Evolutionary conservation across 2,113 vertebrate genomes (phyloP), one percentile per base, ranked within the genome.

Genomic region (Brienomyrus brachyistius): DNA sequence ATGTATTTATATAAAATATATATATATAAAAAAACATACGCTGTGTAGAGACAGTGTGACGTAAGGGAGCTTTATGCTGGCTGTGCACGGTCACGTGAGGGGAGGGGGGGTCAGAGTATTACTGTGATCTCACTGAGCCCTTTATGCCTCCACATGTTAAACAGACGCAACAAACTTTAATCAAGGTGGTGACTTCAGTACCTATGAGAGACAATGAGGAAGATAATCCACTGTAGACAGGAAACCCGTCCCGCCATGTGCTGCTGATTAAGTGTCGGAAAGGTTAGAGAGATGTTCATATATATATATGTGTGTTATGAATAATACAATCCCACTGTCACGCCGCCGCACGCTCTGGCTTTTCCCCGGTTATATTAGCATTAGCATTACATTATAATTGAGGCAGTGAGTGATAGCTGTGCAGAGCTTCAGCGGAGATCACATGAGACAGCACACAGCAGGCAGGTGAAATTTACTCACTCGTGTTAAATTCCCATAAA

Each of bases 111-210:
- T 89, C 70, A 43, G 86, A 89, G 80, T 70, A 89, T 88, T 89
- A 66, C 87, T 90, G 23, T 45, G 88, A 90, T 88, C 77, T 88
- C 54, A 87, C 54, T 9, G 47, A 59, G 62, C 45, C 56, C 50
- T 74, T 45, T n/a, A 88, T 77, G 45, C 21, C 35, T 59, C n/a
- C 85, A 43, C 70, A 27, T 43, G 86, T 45, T 83, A 43, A 88
- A 54, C 66, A 88, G 66, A 70, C 31, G 90, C 62, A 88, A 54
- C 89, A 89, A 48, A 88, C n/a, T 88, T 86, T 88, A 89, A 92
- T 88, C 5, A 80, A 62, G 86, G 45, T 40, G 27, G 8, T 9
- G 47, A 54, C 80, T 54, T 59, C 35, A 82, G 80, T 56, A n/a
- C 23, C 35, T 59, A 54, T 89, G 19, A 45, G 77, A 85, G 23